A percentile compares a stretch with the other conserved stretches of the same genome.
Conservation (phyloP, 37 sponge, comb jelly and placozoan species). For the Ephydatia muelleri region DNA sequence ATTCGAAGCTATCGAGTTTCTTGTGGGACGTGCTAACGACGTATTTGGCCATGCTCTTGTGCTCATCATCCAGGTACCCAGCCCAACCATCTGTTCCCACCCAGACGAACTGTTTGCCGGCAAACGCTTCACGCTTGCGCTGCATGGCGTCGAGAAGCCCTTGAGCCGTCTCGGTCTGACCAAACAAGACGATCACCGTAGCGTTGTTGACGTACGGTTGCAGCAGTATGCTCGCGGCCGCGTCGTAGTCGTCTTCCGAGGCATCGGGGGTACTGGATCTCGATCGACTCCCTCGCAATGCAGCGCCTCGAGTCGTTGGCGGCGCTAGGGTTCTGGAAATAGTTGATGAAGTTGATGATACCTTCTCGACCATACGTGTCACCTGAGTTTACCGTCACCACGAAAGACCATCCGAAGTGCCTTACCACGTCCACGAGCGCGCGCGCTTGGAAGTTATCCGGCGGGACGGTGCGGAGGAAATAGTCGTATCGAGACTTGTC, state of each 20-base stretch:
- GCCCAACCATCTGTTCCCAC: slow-evolving; percentile 82
- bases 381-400: slow-evolving; percentile 44
- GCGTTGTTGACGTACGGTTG: slow-evolving; percentile 38
- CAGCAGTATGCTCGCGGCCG: neutral
- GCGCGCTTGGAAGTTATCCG: slow-evolving; percentile 80
- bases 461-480: slow-evolving; percentile 86
- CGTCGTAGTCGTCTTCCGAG: slow-evolving; percentile 5
- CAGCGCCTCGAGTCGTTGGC: neutral
- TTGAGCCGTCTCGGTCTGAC: slow-evolving; percentile 6
- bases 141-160: slow-evolving; percentile 17
- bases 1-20: neutral
- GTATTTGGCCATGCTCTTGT: slow-evolving; percentile 26
- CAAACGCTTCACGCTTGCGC: slow-evolving; percentile 6
- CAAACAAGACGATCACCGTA: slow-evolving; percentile 62
- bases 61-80: slow-evolving; percentile 1
- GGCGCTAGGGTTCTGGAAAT: too few relatives aligned
- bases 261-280: neutral
- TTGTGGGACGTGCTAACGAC: slow-evolving; percentile 29
- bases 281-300: neutral
- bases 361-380: slow-evolving; percentile 72
- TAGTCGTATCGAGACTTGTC: slow-evolving; percentile 72
- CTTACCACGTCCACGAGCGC: slow-evolving; percentile 80
- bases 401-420: slow-evolving; percentile 72
- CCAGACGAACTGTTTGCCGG: slow-evolving; percentile 33
- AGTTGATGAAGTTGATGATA: slow-evolving; percentile 41